Evolutionary conservation across 2,113 vertebrate genomes (phyloP).

Genomic region (Dermatemys mawii): DNA sequence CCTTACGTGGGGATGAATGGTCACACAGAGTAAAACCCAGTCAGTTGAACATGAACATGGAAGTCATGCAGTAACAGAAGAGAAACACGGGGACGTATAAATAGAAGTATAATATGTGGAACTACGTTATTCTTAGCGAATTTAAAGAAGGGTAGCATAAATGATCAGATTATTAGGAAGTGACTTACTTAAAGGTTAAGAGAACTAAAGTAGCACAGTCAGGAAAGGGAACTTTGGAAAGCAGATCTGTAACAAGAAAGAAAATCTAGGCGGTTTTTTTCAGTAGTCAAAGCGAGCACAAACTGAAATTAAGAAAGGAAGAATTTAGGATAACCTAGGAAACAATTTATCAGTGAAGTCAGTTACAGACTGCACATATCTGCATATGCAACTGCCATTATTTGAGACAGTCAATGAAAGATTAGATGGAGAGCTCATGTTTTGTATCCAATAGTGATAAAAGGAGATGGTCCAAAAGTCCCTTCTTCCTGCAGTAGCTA

Average conservation of each 20-base stretch:
- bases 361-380: accelerated
- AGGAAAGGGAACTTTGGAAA: neutral
- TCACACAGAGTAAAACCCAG: no score
- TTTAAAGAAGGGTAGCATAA: neutral
- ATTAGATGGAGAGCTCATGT: neutral
- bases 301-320: neutral
- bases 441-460: neutral
- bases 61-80: no score
- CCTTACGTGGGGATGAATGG: no score
- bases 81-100: no score
- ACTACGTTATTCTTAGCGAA: no score
- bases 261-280: neutral
- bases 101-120: no score
- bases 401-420: neutral
- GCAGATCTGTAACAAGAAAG: neutral
- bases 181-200: neutral
- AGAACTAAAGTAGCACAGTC: neutral
- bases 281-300: neutral
- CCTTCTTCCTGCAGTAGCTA: neutral
- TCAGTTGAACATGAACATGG: no score
- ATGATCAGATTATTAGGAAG: neutral
- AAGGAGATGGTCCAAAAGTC: neutral
- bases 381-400: neutral
- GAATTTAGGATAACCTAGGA: neutral
- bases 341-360: neutral